A percentile compares a stretch with the other conserved stretches of the same genome.
phyloP scores from a whole-genome alignment of 2,113 vertebrate genomes.

The Cardinalis cardinalis region DNA sequence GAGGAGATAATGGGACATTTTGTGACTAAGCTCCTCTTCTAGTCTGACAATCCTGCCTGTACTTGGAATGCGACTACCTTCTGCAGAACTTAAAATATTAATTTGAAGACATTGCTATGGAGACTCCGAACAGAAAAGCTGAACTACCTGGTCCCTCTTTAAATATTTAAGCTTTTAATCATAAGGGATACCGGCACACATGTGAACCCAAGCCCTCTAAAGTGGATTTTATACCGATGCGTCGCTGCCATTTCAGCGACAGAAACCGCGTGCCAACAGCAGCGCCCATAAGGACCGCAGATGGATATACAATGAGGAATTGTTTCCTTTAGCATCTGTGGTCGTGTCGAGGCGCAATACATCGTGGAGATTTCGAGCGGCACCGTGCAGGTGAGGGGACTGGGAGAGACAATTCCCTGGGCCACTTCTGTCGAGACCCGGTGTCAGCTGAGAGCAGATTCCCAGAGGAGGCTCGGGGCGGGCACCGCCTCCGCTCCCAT shows the following conservation, averaged over 20 bases:
- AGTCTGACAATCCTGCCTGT: background rate
- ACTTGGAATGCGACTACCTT: background rate
- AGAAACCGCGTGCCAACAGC: background rate
- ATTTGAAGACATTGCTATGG: conserved; percentile 9
- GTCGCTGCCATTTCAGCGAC: background rate
- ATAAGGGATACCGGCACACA: background rate
- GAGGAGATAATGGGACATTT: background rate
- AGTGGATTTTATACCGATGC: background rate
- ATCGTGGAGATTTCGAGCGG: background rate
- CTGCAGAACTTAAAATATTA: conserved; percentile 10
- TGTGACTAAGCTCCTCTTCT: background rate
- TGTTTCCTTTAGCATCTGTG: background rate
- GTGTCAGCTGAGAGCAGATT: too few species aligned
- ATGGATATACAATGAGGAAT: background rate
- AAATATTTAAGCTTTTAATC: background rate
- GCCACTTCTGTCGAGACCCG: background rate
- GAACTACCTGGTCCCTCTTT: background rate
- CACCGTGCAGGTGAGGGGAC: background rate
- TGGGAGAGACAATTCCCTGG: background rate
- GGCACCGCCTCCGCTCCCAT: too few species aligned
- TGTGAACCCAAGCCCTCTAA: background rate
- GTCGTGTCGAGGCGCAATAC: background rate
- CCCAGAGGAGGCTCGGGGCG: background rate
- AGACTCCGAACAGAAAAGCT: background rate
- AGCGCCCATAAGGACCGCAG: background rate